Conservation (phyloP, 1,140 invertebrate species). For the Whitmania pigra region DNA sequence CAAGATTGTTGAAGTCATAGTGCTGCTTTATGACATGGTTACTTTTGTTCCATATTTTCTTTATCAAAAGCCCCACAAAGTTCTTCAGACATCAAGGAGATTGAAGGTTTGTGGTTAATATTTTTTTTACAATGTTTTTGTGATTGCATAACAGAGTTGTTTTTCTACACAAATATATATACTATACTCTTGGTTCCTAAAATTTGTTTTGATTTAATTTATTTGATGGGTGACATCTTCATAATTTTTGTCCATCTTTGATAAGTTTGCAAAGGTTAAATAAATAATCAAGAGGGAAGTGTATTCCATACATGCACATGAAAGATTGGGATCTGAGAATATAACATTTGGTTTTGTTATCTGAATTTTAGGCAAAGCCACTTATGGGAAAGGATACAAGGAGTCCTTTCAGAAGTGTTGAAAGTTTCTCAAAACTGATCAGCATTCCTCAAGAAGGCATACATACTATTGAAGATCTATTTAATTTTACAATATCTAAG, state of each 20-base stretch:
- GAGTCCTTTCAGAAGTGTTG: conserved; percentile 34
- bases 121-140: background rate
- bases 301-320: no score
- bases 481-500: conserved; percentile 54
- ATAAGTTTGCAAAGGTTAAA: no score
- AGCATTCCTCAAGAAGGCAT: conserved; percentile 51
- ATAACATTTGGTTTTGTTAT: background rate
- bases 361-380: background rate
- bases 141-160: background rate
- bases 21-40: conserved; percentile 18
- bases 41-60: conserved; percentile 17
- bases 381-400: background rate
- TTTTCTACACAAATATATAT: background rate
- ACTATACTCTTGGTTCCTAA: no score
- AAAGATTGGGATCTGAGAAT: background rate
- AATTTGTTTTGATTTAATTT: no score
- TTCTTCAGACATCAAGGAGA: conserved; percentile 7
- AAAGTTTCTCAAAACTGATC: conserved; percentile 29
- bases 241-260: no score
- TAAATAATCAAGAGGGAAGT: no score
- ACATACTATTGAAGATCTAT: conserved; percentile 72
- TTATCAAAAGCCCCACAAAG: conserved; percentile 16
- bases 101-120: conserved; percentile 17
- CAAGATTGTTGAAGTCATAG: background rate
- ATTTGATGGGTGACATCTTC: no score